Evolutionary conservation across 2,113 vertebrate genomes (phyloP).

Genomic region (Ictalurus furcatus): DNA sequence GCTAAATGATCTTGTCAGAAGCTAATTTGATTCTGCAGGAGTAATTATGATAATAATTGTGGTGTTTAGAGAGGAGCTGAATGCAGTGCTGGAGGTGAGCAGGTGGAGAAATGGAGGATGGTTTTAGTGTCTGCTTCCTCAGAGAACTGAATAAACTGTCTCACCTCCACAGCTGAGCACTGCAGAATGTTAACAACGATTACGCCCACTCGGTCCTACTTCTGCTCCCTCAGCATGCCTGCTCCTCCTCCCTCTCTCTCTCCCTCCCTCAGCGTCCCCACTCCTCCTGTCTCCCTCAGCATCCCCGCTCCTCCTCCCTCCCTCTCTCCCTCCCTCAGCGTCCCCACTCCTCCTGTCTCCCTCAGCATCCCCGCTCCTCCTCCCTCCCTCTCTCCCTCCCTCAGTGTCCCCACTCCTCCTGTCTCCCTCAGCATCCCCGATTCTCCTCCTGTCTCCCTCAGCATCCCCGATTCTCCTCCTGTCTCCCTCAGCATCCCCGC

Average conservation of each 20-base stretch:
- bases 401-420: background rate
- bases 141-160: slow-evolving; percentile 21
- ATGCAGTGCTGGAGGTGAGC: slow-evolving; percentile 38
- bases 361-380: background rate
- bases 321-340: background rate
- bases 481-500: background rate
- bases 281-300: background rate
- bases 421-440: background rate
- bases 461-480: background rate
- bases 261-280: background rate
- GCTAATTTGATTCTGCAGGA: slow-evolving; percentile 71
- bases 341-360: background rate
- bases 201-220: slow-evolving; percentile 3
- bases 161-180: slow-evolving; percentile 7
- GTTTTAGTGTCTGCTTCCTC: slow-evolving; percentile 32
- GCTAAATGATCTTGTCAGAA: slow-evolving; percentile 71
- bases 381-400: background rate
- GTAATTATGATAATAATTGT: slow-evolving; percentile 70
- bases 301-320: background rate
- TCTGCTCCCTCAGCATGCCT: slow-evolving; percentile 1
- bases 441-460: background rate
- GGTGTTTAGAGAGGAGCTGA: slow-evolving; percentile 62
- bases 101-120: slow-evolving; percentile 17
- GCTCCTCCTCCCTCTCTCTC: background rate
- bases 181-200: slow-evolving; percentile 29